Evolutionary conservation across 2,888 invertebrate genomes (phyloP).

Genomic region (Lucinisca nassula): DNA sequence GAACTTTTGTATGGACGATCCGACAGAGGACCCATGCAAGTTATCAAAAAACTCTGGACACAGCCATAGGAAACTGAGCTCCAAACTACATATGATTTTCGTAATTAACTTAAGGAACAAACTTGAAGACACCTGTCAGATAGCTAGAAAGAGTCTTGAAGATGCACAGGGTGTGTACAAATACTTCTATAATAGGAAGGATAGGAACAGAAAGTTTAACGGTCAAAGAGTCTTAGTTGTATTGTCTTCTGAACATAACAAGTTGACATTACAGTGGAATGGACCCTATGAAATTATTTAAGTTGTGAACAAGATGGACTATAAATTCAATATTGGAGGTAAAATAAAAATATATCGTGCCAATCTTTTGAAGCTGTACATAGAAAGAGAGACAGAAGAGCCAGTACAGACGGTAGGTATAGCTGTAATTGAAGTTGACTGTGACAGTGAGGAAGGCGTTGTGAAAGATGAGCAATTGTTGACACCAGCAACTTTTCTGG

Average conservation of each 20-base stretch:
- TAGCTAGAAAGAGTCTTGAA: no score
- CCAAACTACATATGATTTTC: background rate
- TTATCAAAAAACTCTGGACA: no score
- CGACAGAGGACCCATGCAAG: no score
- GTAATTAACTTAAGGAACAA: background rate
- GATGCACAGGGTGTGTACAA: no score
- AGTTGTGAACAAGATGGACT: background rate
- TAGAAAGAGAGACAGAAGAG: no score
- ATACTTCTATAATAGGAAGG: background rate
- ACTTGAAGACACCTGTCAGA: background rate
- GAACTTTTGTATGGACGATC: no score
- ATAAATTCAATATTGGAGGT: background rate
- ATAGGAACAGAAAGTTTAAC: background rate
- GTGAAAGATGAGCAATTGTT: background rate
- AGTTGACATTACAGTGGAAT: background rate
- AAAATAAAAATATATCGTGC: background rate
- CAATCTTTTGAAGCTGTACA: background rate
- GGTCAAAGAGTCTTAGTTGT: no score
- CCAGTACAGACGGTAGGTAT: no score
- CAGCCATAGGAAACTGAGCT: background rate
- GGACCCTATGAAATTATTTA: background rate
- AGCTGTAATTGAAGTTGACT: background rate
- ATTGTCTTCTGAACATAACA: no score
- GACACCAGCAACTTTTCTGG: background rate
- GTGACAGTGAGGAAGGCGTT: background rate